Conservation (phyloP, 2,797 vertebrate species). For the Enteromius fasciolatus region DNA sequence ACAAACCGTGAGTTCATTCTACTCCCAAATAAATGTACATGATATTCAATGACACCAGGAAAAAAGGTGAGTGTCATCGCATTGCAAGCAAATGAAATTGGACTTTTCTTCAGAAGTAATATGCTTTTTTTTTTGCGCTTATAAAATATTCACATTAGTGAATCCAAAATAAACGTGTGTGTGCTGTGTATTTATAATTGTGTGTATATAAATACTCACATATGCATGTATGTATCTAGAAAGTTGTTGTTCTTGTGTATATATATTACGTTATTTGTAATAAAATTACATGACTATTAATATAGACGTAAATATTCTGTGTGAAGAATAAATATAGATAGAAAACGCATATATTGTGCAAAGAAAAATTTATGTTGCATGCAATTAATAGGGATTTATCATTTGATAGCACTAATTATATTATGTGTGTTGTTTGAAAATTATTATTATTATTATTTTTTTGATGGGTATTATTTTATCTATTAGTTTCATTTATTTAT, state of each 20-base stretch:
- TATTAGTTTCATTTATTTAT: neutral
- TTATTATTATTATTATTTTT: neutral
- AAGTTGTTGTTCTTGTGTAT: no score
- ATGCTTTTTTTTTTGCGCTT: neutral
- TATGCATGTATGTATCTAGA: no score
- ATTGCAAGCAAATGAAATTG: neutral
- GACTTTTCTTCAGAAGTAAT: neutral
- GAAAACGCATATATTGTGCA: no score
- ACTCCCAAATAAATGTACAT: neutral
- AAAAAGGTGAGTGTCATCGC: neutral
- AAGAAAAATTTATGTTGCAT: no score
- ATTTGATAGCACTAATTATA: neutral
- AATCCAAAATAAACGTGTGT: no score
- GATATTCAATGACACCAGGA: neutral
- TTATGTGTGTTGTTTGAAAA: neutral
- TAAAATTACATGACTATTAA: no score
- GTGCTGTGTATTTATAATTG: no score
- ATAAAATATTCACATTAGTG: neutral
- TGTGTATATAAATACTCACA: no score
- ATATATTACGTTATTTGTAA: no score
- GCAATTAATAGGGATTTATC: no score
- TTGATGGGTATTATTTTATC: neutral
- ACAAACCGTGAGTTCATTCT: constrained; percentile 69
- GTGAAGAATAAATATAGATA: no score
- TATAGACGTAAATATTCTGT: no score